phyloP scores from a whole-genome alignment of 1,140 invertebrate genomes.

The Heliconius melpomene region DNA sequence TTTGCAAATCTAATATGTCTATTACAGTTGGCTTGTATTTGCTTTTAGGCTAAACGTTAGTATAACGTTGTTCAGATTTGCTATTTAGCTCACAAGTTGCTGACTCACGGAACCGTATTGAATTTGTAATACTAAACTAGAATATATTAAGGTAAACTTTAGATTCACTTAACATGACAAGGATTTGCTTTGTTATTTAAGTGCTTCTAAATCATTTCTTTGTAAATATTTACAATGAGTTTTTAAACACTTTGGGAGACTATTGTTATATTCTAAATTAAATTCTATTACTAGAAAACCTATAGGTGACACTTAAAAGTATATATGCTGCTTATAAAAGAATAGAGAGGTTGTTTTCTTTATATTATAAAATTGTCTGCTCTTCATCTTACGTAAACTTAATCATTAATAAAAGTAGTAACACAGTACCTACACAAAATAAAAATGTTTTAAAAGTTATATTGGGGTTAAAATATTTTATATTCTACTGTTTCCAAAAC shows the following conservation, averaged over 20 bases:
- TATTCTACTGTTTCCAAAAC: neutral
- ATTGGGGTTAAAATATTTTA: neutral
- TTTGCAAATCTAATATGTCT: constrained; percentile 25
- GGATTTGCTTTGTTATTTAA: neutral
- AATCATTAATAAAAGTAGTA: neutral
- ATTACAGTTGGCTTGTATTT: constrained; percentile 34
- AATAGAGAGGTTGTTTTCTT: too few species aligned
- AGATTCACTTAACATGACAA: constrained; percentile 12
- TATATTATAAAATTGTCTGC: too few species aligned
- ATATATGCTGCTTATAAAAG: too few species aligned
- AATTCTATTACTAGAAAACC: too few species aligned
- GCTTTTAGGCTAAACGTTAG: constrained; percentile 32
- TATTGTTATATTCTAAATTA: too few species aligned
- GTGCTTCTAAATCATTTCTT: neutral
- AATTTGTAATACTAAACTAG: constrained; percentile 30
- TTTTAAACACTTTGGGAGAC: too few species aligned
- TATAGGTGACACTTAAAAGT: too few species aligned
- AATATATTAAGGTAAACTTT: constrained; percentile 24
- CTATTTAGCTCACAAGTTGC: constrained; percentile 35
- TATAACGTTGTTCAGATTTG: constrained; percentile 34
- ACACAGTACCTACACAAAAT: neutral
- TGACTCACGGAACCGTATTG: constrained; percentile 39
- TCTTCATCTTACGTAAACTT: too few species aligned
- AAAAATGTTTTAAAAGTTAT: neutral
- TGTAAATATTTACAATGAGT: neutral